Percentiles rank a stretch among this genome's conserved stretches.
Evolutionary conservation across 2,888 invertebrate genomes (phyloP).

Genomic region (Cephus runcator): DNA sequence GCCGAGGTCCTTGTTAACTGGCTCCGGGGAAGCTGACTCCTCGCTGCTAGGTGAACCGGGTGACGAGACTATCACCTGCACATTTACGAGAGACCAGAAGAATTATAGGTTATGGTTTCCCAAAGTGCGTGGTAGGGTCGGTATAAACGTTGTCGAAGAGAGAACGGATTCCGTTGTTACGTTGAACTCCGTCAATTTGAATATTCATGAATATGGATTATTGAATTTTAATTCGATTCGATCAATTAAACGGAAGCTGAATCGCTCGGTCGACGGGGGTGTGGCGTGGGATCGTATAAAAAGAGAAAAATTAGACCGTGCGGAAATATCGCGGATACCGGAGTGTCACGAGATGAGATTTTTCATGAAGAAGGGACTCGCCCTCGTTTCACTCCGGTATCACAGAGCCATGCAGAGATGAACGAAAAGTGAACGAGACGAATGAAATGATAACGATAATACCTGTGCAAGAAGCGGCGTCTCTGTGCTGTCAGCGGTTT

Average conservation of each 20-base stretch:
- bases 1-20: conserved; percentile 71
- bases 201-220: background rate
- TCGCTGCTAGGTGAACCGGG: conserved; percentile 91
- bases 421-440: conserved; percentile 22
- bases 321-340: background rate
- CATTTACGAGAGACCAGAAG: conserved; percentile 1
- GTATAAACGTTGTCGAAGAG: background rate
- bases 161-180: background rate
- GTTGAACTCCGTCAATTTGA: background rate
- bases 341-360: background rate
- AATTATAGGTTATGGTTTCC: background rate
- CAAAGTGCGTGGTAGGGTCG: background rate
- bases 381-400: background rate
- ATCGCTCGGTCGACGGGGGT: background rate
- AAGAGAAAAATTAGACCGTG: background rate
- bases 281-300: background rate
- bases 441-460: conserved; percentile 50
- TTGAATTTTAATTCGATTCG: background rate
- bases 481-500: conserved; percentile 65
- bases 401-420: background rate
- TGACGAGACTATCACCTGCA: conserved; percentile 75
- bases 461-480: conserved; percentile 66
- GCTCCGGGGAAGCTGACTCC: conserved; percentile 83
- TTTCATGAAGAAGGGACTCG: background rate
- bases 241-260: background rate